Conservation (phyloP, 2,797 vertebrate genomes). For the Clarias fuscus region DNA sequence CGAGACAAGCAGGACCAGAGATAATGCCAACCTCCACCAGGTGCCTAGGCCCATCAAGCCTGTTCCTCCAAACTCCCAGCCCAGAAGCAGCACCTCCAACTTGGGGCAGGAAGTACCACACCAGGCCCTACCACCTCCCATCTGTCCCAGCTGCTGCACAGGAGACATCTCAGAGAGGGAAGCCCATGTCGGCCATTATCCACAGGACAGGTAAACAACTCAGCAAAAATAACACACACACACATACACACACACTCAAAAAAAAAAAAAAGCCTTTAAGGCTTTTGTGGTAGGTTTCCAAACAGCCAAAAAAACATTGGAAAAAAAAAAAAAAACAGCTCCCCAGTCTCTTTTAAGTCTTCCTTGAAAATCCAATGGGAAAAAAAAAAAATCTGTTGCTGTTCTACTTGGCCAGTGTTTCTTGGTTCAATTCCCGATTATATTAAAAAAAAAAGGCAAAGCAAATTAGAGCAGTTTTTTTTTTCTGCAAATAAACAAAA, state of each 20-base stretch:
- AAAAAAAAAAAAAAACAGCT: constrained; percentile 35
- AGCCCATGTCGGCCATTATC: constrained; percentile 66
- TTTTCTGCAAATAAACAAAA: constrained; percentile 25
- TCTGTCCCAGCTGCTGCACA: constrained; percentile 67
- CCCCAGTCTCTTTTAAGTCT: constrained; percentile 45
- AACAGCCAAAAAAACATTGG: constrained; percentile 43
- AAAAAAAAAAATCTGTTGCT: constrained; percentile 25
- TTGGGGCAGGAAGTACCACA: constrained; percentile 64
- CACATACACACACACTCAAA: too few species aligned
- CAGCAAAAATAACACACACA: constrained; percentile 12
- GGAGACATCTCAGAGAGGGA: constrained; percentile 72
- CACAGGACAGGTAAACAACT: constrained; percentile 54
- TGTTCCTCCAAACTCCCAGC: constrained; percentile 63
- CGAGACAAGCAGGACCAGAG: constrained; percentile 74
- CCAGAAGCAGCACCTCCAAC: constrained; percentile 69
- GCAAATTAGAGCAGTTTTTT: constrained; percentile 24
- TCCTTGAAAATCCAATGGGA: constrained; percentile 31
- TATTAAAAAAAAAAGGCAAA: constrained; percentile 13
- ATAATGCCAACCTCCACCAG: constrained; percentile 73
- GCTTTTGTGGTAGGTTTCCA: constrained; percentile 49
- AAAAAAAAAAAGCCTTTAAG: constrained; percentile 20
- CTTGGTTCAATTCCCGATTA: constrained; percentile 30
- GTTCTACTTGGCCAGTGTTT: constrained; percentile 22
- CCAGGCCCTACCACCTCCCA: constrained; percentile 64
- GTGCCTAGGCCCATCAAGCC: constrained; percentile 71